These are phyloP conservation scores for Xiphophorus birchmanni DNA, from an alignment of 2,797 vertebrate genomes.

Conservation along the genomic window DNA sequence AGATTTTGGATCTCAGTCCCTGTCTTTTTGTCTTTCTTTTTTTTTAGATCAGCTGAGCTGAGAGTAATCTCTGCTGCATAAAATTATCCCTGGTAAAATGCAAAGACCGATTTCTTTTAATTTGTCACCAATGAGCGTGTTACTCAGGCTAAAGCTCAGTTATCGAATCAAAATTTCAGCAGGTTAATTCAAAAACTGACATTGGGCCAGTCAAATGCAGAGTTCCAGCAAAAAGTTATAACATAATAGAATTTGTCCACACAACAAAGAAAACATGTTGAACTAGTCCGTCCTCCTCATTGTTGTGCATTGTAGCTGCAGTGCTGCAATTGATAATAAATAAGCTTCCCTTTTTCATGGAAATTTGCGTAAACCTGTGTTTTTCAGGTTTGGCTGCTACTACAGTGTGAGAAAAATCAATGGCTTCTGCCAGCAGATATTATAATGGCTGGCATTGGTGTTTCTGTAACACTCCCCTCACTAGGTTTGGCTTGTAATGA, in stretches of 20 bases:
- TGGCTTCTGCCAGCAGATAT: constrained; percentile 9
- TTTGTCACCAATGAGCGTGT: not conserved
- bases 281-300: not conserved
- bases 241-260: not conserved
- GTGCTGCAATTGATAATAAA: not conserved
- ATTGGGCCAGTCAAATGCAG: not conserved
- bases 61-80: not conserved
- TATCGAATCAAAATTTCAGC: constrained; percentile 3
- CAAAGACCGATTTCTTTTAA: not conserved
- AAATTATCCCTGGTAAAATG: not conserved
- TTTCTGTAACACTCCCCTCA: constrained; percentile 8
- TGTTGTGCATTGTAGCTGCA: not conserved
- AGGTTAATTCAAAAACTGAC: constrained; percentile 5
- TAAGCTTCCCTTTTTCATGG: constrained; percentile 2
- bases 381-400: constrained; percentile 3
- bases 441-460: constrained; percentile 3
- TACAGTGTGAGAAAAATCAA: not conserved
- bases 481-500: constrained; percentile 20
- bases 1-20: constrained; percentile 26
- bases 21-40: not conserved
- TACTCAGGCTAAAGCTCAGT: not conserved
- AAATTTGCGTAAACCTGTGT: constrained; percentile 1
- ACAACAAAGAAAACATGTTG: not conserved
- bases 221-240: not conserved
- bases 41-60: not conserved